Conservation (phyloP, 2,113 vertebrate species). For the Ceyx melanurus region DNA sequence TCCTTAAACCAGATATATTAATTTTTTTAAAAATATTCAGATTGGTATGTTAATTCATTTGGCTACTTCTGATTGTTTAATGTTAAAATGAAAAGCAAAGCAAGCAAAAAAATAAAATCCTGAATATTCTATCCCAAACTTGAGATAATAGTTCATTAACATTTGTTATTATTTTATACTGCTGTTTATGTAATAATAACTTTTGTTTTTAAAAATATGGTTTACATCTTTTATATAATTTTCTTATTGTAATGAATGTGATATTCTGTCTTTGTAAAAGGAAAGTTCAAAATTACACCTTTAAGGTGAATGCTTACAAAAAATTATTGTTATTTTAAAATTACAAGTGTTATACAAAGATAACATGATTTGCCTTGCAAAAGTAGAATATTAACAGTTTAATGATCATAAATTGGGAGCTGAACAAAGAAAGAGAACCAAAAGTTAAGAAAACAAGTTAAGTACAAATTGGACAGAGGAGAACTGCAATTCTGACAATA, state of each 20-base stretch:
- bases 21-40: background rate
- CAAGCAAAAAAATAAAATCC: background rate
- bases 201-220: background rate
- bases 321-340: background rate
- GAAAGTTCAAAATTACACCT: background rate
- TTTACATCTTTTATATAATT: background rate
- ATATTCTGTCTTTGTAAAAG: background rate
- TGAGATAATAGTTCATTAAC: background rate
- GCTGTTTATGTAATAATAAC: background rate
- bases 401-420: background rate
- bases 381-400: background rate
- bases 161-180: background rate
- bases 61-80: background rate
- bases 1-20: background rate
- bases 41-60: background rate
- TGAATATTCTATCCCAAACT: background rate
- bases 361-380: background rate
- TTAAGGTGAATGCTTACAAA: background rate
- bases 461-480: background rate
- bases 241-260: background rate
- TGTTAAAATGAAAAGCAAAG: background rate
- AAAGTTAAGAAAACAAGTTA: background rate
- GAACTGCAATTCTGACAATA: background rate
- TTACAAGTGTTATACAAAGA: background rate
- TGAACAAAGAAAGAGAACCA: background rate